Conservation (phyloP, 2,888 invertebrate genomes). For the Loripinus fragilis region DNA sequence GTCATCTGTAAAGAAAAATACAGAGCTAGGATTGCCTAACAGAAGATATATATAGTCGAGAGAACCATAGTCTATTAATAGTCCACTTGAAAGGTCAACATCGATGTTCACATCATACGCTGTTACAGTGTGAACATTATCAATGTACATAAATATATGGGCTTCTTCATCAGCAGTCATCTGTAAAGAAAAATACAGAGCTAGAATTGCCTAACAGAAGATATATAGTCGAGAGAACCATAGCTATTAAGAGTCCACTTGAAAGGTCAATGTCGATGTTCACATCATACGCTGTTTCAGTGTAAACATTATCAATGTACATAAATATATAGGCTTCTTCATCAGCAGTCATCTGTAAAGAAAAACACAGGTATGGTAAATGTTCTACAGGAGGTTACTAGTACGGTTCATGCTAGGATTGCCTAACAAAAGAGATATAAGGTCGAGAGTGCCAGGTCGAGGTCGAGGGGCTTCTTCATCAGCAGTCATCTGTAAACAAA, state of each 20-base stretch:
- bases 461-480: not conserved
- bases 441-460: constrained; percentile 33
- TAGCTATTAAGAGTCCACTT: constrained; percentile 45
- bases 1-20: constrained; percentile 25
- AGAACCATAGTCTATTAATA: constrained; percentile 48
- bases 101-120: constrained; percentile 42
- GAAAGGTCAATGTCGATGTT: constrained; percentile 40
- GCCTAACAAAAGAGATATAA: not conserved
- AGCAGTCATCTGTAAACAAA: constrained; percentile 27
- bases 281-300: constrained; percentile 34
- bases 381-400: no score
- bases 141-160: constrained; percentile 43
- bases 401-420: no score
- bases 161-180: constrained; percentile 11
- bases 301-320: constrained; percentile 38
- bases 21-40: not conserved
- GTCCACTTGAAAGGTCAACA: constrained; percentile 43
- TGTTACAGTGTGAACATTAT: constrained; percentile 29
- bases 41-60: constrained; percentile 7
- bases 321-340: constrained; percentile 38
- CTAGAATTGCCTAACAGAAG: not conserved
- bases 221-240: constrained; percentile 28
- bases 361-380: no score
- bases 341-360: constrained; percentile 28
- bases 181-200: constrained; percentile 24